A percentile compares a stretch with the other conserved stretches of the same genome.
Evolutionary conservation across 2,113 vertebrate genomes (phyloP).

Genomic region (Xyrauchen texanus): DNA sequence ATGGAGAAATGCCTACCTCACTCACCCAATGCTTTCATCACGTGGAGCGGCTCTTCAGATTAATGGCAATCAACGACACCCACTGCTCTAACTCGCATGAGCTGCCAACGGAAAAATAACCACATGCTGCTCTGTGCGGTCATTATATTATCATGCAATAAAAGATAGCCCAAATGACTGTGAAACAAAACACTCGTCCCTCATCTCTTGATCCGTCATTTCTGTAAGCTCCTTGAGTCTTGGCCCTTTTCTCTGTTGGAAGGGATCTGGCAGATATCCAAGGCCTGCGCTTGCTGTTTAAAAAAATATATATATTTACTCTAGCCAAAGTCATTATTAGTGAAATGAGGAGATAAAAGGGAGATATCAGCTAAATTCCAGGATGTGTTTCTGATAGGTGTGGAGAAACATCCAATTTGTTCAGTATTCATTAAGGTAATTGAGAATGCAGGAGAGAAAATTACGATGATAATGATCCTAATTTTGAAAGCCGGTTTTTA

Average conservation of each 20-base stretch:
- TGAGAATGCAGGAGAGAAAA: conserved; percentile 45
- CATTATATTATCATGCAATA: conserved; percentile 38
- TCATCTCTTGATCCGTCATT: conserved; percentile 33
- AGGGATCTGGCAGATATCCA: conserved; percentile 43
- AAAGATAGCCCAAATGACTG: conserved; percentile 23
- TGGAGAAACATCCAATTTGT: conserved; percentile 51
- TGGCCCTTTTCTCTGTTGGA: conserved; percentile 20
- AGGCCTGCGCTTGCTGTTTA: conserved; percentile 35
- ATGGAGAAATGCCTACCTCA: conserved; percentile 25
- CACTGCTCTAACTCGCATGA: background rate
- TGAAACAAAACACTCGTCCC: conserved; percentile 36
- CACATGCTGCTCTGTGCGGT: background rate
- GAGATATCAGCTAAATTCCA: conserved; percentile 46
- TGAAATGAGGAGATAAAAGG: conserved; percentile 49
- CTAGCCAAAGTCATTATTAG: conserved; percentile 55
- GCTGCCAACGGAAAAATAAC: background rate
- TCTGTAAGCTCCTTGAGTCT: conserved; percentile 32
- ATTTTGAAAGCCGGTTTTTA: conserved; percentile 45
- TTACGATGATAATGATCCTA: conserved; percentile 48
- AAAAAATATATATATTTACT: conserved; percentile 55
- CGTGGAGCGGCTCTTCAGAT: conserved; percentile 49
- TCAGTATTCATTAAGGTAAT: conserved; percentile 57
- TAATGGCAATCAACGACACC: conserved; percentile 43
- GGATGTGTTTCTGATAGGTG: conserved; percentile 41
- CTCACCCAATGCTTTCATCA: conserved; percentile 46